Evolutionary conservation across 2,113 vertebrate species (phyloP).

Genomic region (Diadophis punctatus): DNA sequence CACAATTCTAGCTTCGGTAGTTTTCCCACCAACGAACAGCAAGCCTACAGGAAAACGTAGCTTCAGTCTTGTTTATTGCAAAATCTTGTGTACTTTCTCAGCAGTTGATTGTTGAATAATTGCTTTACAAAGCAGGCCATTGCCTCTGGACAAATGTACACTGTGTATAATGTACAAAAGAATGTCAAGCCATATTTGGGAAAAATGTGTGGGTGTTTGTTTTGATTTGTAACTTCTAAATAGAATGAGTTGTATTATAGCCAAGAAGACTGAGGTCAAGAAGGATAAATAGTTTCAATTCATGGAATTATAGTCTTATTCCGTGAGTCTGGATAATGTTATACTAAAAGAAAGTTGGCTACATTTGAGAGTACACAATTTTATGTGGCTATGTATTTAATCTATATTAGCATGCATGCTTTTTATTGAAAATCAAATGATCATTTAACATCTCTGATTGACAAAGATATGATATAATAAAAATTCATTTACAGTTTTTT

Average conservation of each 20-base stretch:
- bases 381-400: neutral
- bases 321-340: slow-evolving; percentile 32
- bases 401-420: neutral
- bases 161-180: neutral
- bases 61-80: slow-evolving; percentile 8
- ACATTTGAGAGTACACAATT: neutral
- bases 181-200: slow-evolving; percentile 34
- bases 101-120: neutral
- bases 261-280: neutral
- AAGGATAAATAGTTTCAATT: slow-evolving; percentile 43
- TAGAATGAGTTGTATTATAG: slow-evolving; percentile 1
- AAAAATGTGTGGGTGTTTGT: slow-evolving; percentile 37
- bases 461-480: neutral
- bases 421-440: neutral
- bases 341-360: neutral
- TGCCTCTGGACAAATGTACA: neutral
- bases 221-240: slow-evolving; percentile 39
- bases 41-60: neutral
- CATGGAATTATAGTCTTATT: slow-evolving; percentile 6
- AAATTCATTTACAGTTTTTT: neutral
- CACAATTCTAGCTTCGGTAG: neutral
- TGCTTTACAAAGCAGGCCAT: slow-evolving; percentile 22
- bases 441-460: neutral
- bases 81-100: slow-evolving; percentile 35
- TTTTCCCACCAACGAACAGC: neutral